These are phyloP conservation scores for Mactromeris polynyma DNA, from an alignment of 2,888 invertebrate species.

Conservation along the genomic window DNA sequence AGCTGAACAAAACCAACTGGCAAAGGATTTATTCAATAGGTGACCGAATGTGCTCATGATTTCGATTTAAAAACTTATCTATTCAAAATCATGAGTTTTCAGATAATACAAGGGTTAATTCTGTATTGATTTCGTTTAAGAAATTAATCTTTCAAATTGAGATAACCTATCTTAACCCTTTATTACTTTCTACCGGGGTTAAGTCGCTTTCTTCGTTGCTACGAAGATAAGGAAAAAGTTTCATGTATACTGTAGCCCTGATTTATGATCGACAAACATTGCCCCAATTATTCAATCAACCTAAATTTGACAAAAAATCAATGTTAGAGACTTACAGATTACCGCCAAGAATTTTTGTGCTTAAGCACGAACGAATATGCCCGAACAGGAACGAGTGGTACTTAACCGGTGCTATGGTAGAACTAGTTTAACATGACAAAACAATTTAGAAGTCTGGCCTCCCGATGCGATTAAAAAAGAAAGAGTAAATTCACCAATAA, in stretches of 20 bases:
- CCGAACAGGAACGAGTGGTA: slow-evolving; percentile 12
- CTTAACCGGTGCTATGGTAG: slow-evolving; percentile 18
- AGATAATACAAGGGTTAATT: slow-evolving; percentile 62
- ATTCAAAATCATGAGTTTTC: slow-evolving; percentile 51
- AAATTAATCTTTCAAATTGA: slow-evolving; percentile 67
- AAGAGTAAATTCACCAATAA: not conserved
- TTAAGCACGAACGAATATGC: not conserved
- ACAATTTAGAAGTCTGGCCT: slow-evolving; percentile 7
- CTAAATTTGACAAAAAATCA: slow-evolving; percentile 13
- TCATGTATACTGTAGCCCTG: slow-evolving; percentile 45
- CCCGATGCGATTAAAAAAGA: not conserved
- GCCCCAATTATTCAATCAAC: slow-evolving; percentile 32
- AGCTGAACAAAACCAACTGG: not conserved
- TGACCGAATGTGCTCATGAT: slow-evolving; percentile 26
- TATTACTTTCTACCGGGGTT: slow-evolving; percentile 58
- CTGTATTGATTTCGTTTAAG: slow-evolving; percentile 68
- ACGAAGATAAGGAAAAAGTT: slow-evolving; percentile 57
- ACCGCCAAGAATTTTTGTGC: not conserved
- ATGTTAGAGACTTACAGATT: not conserved
- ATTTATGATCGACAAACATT: slow-evolving; percentile 42
- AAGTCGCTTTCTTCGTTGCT: slow-evolving; percentile 62
- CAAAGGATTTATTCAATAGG: not conserved
- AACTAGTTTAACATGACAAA: slow-evolving; percentile 4
- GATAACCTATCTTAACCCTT: slow-evolving; percentile 69
- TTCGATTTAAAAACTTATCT: slow-evolving; percentile 49